These are phyloP conservation scores for Cyphomyrus discorhynchus DNA, from an alignment of 2,113 vertebrate genomes.

Conservation along the genomic window DNA sequence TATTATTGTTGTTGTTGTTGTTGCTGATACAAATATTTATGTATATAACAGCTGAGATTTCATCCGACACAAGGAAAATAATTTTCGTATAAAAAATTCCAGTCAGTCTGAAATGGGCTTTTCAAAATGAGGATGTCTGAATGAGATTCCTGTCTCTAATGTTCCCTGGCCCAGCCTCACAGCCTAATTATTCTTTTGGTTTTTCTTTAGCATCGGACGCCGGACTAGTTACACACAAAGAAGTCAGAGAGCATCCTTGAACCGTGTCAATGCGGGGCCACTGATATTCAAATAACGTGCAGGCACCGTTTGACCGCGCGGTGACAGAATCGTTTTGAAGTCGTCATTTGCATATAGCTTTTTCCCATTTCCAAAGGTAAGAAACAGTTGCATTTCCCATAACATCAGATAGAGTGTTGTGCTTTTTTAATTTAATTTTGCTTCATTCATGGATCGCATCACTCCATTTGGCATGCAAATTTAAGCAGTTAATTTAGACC, in stretches of 20 bases:
- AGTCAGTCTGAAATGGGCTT: constrained; percentile 95
- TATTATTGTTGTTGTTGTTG: not conserved
- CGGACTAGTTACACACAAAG: constrained; percentile 99
- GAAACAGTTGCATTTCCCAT: constrained; percentile 80
- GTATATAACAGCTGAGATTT: constrained; percentile 39
- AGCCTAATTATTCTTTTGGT: constrained; percentile 96
- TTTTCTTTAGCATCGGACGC: constrained; percentile 90
- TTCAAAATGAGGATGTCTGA: constrained; percentile 80
- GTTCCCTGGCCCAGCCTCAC: constrained; percentile 87
- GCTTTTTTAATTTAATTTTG: constrained; percentile 75
- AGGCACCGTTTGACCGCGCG: constrained; percentile 85
- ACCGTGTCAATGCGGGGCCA: constrained; percentile 93
- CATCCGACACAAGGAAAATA: constrained; percentile 76
- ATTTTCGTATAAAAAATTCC: constrained; percentile 98
- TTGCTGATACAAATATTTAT: constrained; percentile 21
- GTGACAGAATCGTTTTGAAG: constrained; percentile 86
- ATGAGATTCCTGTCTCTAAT: constrained; percentile 88
- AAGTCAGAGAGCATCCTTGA: constrained; percentile 98
- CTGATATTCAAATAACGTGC: constrained; percentile 99
- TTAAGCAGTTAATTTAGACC: constrained; percentile 98
- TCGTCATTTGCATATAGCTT: constrained; percentile 94
- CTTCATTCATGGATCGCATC: constrained; percentile 78
- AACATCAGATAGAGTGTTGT: constrained; percentile 88
- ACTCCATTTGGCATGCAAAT: constrained; percentile 99
- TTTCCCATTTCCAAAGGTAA: constrained; percentile 71